phyloP scores from a whole-genome alignment of 2,113 vertebrate species.

The Aptenodytes patagonicus region DNA sequence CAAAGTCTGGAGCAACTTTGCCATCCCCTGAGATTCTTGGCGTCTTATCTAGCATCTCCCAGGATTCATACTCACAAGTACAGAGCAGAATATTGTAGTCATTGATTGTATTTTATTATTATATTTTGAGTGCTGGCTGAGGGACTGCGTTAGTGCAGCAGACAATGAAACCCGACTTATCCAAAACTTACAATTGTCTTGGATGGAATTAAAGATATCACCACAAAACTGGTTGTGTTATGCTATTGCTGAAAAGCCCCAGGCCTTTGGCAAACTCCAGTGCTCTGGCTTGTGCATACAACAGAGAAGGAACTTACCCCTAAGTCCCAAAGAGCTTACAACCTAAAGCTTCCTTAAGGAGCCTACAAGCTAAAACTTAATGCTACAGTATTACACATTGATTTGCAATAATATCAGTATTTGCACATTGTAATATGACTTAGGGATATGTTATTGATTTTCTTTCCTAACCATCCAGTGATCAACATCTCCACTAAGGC shows the following conservation, averaged over 20 bases:
- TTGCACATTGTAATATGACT: slow-evolving; percentile 5
- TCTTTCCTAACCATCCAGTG: background rate
- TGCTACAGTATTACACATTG: background rate
- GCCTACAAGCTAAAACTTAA: background rate
- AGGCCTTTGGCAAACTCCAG: background rate
- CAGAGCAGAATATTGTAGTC: background rate
- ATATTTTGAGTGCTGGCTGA: background rate
- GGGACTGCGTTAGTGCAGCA: background rate
- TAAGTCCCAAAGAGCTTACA: background rate
- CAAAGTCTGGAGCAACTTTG: background rate
- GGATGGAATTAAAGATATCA: background rate
- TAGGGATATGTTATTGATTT: background rate
- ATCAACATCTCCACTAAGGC: background rate
- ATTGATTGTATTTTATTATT: background rate
- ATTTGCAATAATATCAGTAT: background rate
- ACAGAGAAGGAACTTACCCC: background rate
- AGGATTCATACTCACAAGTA: background rate
- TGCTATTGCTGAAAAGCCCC: background rate
- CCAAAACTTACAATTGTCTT: background rate
- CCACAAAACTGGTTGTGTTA: background rate
- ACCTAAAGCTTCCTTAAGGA: slow-evolving; percentile 3
- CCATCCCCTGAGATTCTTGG: background rate
- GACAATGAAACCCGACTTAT: background rate
- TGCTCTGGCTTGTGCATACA: background rate
- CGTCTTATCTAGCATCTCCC: background rate